Evolutionary conservation across 2,888 invertebrate genomes (phyloP).

Genomic region (Ganaspis brasiliensis): DNA sequence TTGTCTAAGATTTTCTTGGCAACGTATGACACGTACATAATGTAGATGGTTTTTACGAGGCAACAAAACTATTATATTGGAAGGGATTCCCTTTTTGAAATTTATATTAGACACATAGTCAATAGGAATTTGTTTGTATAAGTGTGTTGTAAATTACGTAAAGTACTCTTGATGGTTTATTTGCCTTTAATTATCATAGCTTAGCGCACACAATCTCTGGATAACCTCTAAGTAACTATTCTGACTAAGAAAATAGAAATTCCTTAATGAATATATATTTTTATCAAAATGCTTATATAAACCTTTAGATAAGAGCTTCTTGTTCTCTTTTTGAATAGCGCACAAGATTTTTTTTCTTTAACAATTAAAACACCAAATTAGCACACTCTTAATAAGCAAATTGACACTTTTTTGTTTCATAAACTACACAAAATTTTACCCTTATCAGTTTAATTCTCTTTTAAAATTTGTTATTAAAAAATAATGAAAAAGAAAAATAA

Average conservation of each 20-base stretch:
- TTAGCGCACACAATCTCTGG: conserved; percentile 19
- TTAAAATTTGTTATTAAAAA: no score
- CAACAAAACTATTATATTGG: neutral
- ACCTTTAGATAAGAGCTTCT: neutral
- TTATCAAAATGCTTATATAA: conserved; percentile 35
- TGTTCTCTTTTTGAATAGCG: neutral
- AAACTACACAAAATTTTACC: no score
- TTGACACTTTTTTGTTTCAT: no score
- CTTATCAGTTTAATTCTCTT: no score
- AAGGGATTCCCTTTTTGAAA: conserved; percentile 3
- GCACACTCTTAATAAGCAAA: no score
- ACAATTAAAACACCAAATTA: no score
- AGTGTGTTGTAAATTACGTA: conserved; percentile 17
- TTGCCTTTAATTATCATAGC: conserved; percentile 33
- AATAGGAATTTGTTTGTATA: no score
- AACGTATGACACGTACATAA: neutral
- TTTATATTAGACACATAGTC: neutral
- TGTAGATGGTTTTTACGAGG: neutral
- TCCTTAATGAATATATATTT: conserved; percentile 35
- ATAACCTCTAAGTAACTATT: conserved; percentile 39
- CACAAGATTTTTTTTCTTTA: neutral
- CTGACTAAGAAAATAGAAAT: conserved; percentile 33
- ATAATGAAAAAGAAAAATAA: no score
- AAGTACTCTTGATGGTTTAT: conserved; percentile 12
- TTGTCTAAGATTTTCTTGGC: conserved; percentile 18